These are phyloP conservation scores for Bufo bufo DNA, from an alignment of 2,113 vertebrate species.

Conservation along the genomic window DNA sequence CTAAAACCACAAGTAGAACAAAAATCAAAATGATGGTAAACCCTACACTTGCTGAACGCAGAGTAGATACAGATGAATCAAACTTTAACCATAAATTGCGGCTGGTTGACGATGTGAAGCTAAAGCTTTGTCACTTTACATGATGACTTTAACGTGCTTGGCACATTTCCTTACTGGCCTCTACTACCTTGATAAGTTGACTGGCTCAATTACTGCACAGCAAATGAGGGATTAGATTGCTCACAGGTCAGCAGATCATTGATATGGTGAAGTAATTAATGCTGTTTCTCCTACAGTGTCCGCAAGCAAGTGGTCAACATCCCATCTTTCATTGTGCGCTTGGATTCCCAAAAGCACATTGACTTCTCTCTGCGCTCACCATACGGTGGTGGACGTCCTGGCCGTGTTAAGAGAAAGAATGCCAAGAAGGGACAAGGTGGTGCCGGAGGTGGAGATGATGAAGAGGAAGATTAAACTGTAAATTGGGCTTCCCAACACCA, in stretches of 20 bases:
- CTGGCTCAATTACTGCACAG: conserved; percentile 40
- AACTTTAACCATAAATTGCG: too few species aligned
- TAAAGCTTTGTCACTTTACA: too few species aligned
- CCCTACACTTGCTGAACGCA: too few species aligned
- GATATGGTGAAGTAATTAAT: background rate
- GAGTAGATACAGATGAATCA: too few species aligned
- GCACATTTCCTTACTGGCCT: too few species aligned
- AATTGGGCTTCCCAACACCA: background rate
- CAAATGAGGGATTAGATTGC: background rate
- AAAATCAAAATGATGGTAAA: too few species aligned
- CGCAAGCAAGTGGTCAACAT: conserved; percentile 95
- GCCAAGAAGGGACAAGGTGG: conserved; percentile 92
- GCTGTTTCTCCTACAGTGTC: conserved; percentile 70
- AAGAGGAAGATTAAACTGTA: conserved; percentile 85
- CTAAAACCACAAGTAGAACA: too few species aligned
- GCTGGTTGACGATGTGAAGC: too few species aligned
- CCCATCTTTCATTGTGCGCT: conserved; percentile 89
- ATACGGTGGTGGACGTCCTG: conserved; percentile 87
- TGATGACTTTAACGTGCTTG: too few species aligned
- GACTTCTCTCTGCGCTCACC: conserved; percentile 92
- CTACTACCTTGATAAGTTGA: background rate
- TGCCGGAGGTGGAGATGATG: conserved; percentile 83
- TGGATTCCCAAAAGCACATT: conserved; percentile 95
- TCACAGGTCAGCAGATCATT: background rate
- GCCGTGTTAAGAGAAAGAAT: conserved; percentile 92